A percentile compares a stretch with the other conserved stretches of the same genome.
Evolutionary conservation across 2,113 vertebrate genomes (phyloP).

Genomic region (Scomber scombrus): DNA sequence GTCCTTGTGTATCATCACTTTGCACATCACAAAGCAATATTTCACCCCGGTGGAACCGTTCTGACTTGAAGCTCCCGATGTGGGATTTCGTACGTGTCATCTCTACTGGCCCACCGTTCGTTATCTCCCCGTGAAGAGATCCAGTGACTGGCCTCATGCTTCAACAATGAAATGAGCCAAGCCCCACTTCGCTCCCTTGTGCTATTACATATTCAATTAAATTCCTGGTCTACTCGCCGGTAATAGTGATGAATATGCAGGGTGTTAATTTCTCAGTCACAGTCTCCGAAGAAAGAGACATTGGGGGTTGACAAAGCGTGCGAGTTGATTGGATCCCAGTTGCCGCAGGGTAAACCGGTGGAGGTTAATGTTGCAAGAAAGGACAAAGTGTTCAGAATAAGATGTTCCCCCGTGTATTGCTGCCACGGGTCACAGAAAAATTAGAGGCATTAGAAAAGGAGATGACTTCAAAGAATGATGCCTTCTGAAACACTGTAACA

Average conservation of each 20-base stretch:
- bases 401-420: not conserved
- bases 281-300: constrained; percentile 52
- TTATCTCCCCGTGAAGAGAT: constrained; percentile 44
- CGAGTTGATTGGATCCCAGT: constrained; percentile 67
- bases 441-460: not conserved
- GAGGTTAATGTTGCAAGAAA: constrained; percentile 70
- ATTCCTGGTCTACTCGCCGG: constrained; percentile 31
- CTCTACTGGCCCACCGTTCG: constrained; percentile 22
- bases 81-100: constrained; percentile 27
- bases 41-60: constrained; percentile 25
- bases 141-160: constrained; percentile 25
- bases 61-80: not conserved
- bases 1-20: constrained; percentile 31
- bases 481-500: not conserved
- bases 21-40: not conserved
- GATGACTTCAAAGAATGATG: constrained; percentile 6
- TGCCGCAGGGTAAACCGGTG: constrained; percentile 50
- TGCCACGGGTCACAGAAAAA: constrained; percentile 9
- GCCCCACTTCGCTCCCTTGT: constrained; percentile 43
- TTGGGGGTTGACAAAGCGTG: constrained; percentile 58
- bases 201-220: constrained; percentile 73
- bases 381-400: constrained; percentile 57
- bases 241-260: constrained; percentile 72
- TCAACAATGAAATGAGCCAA: constrained; percentile 52
- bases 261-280: constrained; percentile 64